Evolutionary conservation across 2,888 invertebrate species (phyloP).

Genomic region (Nematopogon swammerdamellus): DNA sequence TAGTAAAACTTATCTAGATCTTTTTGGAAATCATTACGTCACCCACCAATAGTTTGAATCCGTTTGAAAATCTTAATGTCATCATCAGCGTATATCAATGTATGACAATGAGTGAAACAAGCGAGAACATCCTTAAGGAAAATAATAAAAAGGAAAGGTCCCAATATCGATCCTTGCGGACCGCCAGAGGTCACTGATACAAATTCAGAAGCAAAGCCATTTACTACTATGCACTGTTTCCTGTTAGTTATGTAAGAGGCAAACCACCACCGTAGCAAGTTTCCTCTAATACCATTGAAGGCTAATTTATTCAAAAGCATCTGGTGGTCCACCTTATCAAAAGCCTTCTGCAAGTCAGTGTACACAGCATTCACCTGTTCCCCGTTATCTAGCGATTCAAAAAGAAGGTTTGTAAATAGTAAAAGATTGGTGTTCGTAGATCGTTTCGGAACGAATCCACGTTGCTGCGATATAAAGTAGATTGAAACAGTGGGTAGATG

Average conservation of each 20-base stretch:
- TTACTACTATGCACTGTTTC: slow-evolving; percentile 10
- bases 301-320: slow-evolving; percentile 7
- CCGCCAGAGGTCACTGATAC: slow-evolving; percentile 10
- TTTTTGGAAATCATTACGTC: slow-evolving; percentile 3
- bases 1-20: slow-evolving; percentile 5
- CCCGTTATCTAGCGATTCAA: slow-evolving; percentile 6
- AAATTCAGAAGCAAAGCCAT: slow-evolving; percentile 6
- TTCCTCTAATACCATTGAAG: slow-evolving; percentile 9
- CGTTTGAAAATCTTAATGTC: slow-evolving; percentile 8
- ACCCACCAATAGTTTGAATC: slow-evolving; percentile 4
- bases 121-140: slow-evolving; percentile 11
- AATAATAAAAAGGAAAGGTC: slow-evolving; percentile 10
- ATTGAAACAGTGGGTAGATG: slow-evolving; percentile 7
- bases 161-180: slow-evolving; percentile 12
- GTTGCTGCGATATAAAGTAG: slow-evolving; percentile 7
- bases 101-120: slow-evolving; percentile 6
- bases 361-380: slow-evolving; percentile 6
- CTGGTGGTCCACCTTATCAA: slow-evolving; percentile 10
- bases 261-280: slow-evolving; percentile 9
- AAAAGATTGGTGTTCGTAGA: slow-evolving; percentile 11
- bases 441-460: slow-evolving; percentile 10
- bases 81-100: slow-evolving; percentile 10
- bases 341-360: slow-evolving; percentile 10
- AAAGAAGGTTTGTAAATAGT: slow-evolving; percentile 4
- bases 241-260: slow-evolving; percentile 10